These are phyloP conservation scores for Tetramorium alpestre DNA, from an alignment of 1,140 invertebrate species.

Conservation along the genomic window DNA sequence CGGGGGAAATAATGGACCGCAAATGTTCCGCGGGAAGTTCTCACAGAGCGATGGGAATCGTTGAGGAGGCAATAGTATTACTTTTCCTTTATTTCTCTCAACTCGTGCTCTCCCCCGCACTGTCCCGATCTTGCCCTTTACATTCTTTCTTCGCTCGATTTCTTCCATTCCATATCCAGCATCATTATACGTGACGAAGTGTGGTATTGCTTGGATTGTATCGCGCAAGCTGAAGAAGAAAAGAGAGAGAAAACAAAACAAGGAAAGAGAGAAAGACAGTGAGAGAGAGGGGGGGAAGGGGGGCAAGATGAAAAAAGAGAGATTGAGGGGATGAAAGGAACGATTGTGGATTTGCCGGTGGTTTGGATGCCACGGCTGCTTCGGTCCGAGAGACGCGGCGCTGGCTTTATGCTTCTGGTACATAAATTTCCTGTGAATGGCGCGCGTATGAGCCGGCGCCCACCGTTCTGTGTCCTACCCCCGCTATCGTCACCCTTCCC, in stretches of 20 bases:
- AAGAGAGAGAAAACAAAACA: conserved; percentile 39
- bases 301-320: conserved; percentile 44
- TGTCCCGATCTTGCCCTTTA: conserved; percentile 9
- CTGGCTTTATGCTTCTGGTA: conserved; percentile 78
- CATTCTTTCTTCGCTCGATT: conserved; percentile 43
- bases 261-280: conserved; percentile 32
- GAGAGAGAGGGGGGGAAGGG: neutral
- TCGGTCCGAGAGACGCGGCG: conserved; percentile 57
- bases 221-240: conserved; percentile 37
- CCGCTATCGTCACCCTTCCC: conserved; percentile 32
- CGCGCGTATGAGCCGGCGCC: conserved; percentile 73
- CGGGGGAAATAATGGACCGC: conserved; percentile 56
- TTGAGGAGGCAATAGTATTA: conserved; percentile 63
- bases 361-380: conserved; percentile 69
- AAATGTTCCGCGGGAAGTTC: conserved; percentile 58
- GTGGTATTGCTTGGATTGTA: conserved; percentile 61
- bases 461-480: conserved; percentile 69
- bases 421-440: conserved; percentile 81
- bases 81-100: conserved; percentile 68
- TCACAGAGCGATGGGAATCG: conserved; percentile 53
- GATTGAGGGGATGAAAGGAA: conserved; percentile 62
- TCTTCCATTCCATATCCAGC: conserved; percentile 47
- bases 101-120: neutral
- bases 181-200: conserved; percentile 49
- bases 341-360: conserved; percentile 75